Evolutionary conservation across 1,140 invertebrate species (phyloP), one percentile per base, ranked within the genome.

Genomic region (Pseudomyrmex gracilis): DNA sequence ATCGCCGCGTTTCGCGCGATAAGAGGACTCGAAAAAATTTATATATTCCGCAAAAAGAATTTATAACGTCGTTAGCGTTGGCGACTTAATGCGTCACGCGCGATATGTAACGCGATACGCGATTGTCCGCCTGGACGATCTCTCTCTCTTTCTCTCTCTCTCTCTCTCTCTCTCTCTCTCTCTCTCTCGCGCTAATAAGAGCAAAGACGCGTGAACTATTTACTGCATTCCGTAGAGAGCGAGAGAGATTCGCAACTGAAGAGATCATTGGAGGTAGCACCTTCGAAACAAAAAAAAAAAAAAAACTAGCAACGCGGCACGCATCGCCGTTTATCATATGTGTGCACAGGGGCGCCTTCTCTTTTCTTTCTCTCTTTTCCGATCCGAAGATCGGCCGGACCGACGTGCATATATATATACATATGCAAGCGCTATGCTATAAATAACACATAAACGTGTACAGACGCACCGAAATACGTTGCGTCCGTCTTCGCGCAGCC

Each of bases 371-470:
- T 34, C 5, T 34, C 34, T 34, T 34, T 34, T 34, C 34, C 5
- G 34, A 34, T 34, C 34, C 34, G 34, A 5, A 34, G 34, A 34
- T 34, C 34, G 34, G 34, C 34, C 5, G 34, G 17, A 15, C 17
- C 34, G 15, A 13, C 20, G 5, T 34, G 34, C 0, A 68, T 67
- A 49, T 51, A 15, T 13, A 55, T 15, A 22, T 43, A 7, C 22
- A 9, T 13, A 13, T 13, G 24, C 15, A 77, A 43, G 3, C 20
- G 64, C 34, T 77, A 77, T 68, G 64, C 34, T 77, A 77, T 68
- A 67, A 78, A 78, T 78, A 78, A 78, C 64, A 57, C 10, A 34
- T 78, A 78, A 78, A 17, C 64, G 51, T 57, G 63, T 68, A 68
- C 17, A 68, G 74, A 78, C 74, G 51, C 5, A 34, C 64, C 63